A percentile compares a stretch with the other conserved stretches of the same genome.
Conservation (phyloP, 2,797 vertebrate genomes). For the Eptatretus atami region DNA sequence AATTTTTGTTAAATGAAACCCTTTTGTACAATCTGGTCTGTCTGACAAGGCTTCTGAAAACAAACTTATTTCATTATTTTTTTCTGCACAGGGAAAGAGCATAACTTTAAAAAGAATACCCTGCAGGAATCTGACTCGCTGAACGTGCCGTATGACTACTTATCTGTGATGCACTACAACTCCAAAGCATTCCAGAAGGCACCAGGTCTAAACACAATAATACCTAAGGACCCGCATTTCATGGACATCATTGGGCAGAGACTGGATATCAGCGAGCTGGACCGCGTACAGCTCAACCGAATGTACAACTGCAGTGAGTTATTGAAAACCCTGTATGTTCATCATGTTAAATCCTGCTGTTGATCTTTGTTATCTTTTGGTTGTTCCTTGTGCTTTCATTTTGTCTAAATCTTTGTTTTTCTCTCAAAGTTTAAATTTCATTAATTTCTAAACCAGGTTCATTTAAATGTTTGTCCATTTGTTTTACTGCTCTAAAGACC, state of each 20-base stretch:
- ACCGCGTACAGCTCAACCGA: conserved; percentile 35
- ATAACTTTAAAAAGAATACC: conserved; percentile 41
- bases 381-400: too few species aligned
- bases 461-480: too few species aligned
- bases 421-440: too few species aligned
- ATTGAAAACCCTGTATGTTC: background rate
- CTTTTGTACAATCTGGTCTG: too few species aligned
- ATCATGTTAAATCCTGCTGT: too few species aligned
- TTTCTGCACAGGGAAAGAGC: conserved; percentile 16
- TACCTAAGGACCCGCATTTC: conserved; percentile 45
- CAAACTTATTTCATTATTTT: too few species aligned
- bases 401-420: too few species aligned
- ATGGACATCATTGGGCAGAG: conserved; percentile 44
- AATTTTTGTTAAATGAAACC: too few species aligned
- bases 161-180: conserved; percentile 56
- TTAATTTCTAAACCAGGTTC: too few species aligned
- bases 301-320: conserved; percentile 76
- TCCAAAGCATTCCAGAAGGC: conserved; percentile 53
- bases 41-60: too few species aligned
- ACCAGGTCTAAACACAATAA: conserved; percentile 28
- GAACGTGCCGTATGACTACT: conserved; percentile 61
- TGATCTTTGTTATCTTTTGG: too few species aligned
- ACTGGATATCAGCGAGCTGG: conserved; percentile 36
- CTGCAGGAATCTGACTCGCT: conserved; percentile 40
- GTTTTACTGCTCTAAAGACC: too few species aligned